These are phyloP conservation scores for Lepus europaeus DNA, from an alignment of 2,113 vertebrate species.

Conservation along the genomic window DNA sequence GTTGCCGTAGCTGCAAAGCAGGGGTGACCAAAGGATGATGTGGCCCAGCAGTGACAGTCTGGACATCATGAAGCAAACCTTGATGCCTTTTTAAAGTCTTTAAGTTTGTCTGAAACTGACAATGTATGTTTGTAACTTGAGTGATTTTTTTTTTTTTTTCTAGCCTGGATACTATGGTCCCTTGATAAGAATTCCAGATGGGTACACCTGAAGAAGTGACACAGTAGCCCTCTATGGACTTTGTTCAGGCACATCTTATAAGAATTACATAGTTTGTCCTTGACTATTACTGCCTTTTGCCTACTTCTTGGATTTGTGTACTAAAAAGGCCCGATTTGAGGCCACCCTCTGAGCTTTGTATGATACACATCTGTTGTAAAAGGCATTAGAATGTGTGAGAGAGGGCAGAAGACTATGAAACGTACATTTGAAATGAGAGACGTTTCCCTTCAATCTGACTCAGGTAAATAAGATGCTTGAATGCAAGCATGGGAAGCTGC, in stretches of 20 bases:
- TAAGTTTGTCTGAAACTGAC: slow-evolving; percentile 38
- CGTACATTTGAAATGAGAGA: neutral
- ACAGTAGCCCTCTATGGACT: neutral
- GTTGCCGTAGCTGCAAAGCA: neutral
- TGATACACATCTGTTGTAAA: neutral
- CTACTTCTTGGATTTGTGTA: slow-evolving; percentile 40
- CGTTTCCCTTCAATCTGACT: neutral
- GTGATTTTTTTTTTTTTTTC: neutral
- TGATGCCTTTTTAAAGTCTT: neutral
- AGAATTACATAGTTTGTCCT: neutral
- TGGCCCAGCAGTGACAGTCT: neutral
- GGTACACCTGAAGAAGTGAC: slow-evolving; percentile 47
- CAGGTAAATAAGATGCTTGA: neutral
- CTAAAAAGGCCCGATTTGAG: neutral
- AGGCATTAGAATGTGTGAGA: neutral
- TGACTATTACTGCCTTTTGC: slow-evolving; percentile 38
- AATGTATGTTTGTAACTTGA: neutral
- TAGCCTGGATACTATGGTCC: neutral
- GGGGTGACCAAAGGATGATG: neutral
- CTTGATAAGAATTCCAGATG: slow-evolving; percentile 18
- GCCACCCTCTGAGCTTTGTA: slow-evolving; percentile 22
- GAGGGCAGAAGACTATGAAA: neutral
- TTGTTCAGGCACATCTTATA: slow-evolving; percentile 4
- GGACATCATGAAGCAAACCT: neutral
- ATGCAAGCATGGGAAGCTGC: neutral